phyloP scores from a whole-genome alignment of 2,888 invertebrate genomes.

The Drosophila ustulata region DNA sequence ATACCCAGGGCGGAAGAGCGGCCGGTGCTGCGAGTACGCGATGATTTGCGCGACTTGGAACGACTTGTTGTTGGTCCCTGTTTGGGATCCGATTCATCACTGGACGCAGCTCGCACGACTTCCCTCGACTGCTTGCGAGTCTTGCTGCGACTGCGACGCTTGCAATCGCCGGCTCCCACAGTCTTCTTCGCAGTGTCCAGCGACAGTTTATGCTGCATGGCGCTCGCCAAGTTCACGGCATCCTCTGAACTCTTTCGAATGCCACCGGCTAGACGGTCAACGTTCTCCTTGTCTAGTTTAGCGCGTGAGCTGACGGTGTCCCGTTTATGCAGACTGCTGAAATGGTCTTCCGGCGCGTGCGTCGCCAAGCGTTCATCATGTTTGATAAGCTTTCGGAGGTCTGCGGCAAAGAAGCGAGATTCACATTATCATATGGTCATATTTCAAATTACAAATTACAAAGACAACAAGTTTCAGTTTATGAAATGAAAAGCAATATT shows the following conservation, averaged over 20 bases:
- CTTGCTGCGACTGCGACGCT: slow-evolving; percentile 55
- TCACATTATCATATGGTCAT: background rate
- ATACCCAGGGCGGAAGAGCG: slow-evolving; percentile 33
- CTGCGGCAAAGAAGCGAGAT: slow-evolving; percentile 54
- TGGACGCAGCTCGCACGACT: slow-evolving; percentile 10
- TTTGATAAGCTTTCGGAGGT: slow-evolving; percentile 84
- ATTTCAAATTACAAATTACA: background rate
- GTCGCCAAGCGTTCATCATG: slow-evolving; percentile 82
- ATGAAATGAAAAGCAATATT: slow-evolving; percentile 50
- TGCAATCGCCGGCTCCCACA: background rate
- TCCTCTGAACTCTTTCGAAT: background rate
- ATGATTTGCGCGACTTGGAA: slow-evolving; percentile 24
- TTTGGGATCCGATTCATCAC: slow-evolving; percentile 30
- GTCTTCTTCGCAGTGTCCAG: slow-evolving; percentile 33
- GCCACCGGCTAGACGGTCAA: slow-evolving; percentile 16
- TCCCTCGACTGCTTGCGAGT: slow-evolving; percentile 33
- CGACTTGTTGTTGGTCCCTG: slow-evolving; percentile 4
- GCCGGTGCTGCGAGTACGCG: slow-evolving; percentile 49
- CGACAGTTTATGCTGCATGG: slow-evolving; percentile 59
- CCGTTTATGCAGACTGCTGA: slow-evolving; percentile 82
- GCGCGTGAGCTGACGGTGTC: slow-evolving; percentile 85
- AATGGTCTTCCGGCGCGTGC: slow-evolving; percentile 71
- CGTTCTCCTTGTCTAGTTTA: slow-evolving; percentile 62
- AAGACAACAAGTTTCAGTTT: background rate
- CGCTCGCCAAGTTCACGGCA: background rate